Base-by-base conservation (phyloP, 2,113 vertebrate genomes). In the Verasper variegatus region DNA sequence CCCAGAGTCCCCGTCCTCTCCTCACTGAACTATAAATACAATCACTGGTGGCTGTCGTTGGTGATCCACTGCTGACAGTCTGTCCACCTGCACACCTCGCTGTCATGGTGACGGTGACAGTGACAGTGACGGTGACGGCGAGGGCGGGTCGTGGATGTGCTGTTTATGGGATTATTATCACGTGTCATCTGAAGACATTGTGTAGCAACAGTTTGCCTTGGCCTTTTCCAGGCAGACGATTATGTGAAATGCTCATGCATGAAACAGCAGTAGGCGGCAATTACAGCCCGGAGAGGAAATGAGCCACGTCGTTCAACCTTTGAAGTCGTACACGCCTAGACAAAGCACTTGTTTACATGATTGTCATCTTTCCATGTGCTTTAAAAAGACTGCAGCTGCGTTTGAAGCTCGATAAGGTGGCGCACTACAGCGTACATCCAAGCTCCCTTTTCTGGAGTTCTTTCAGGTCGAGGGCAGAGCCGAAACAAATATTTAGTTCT, bases 211-310 rank as follows among this genome's bases (percentile, higher is more conserved):
- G 7, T 74, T 49, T 68, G 51, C 47, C 55, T 14, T 13, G 10
- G 60, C 68, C 74, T 68, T 81, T 74, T 87, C 57, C 80, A 77
- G 60, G 52, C 77, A 49, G 70, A 71, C 65, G 69, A 79, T 88
- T 86, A 80, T 72, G 20, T 71, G 65, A 75, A 64, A 67, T 26
- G 47, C 81, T 86, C 79, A 65, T 75, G 76, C 62, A 10, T 20
- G 78, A 80, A 83, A 70, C 26, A 23, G n/a, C 35, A 40, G 56
- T 56, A 61, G 80, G 66, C 27, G 35, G 68, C 60, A 84, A 76
- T 87, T 88, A 76, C 71, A 73, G 71, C 58, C 63, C 40, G 11
- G 45, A 81, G 64, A 78, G 83, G 78, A 86, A 88, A 76, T 17
- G 20, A 56, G 27, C 77, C 62, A 40, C 56, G 18, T 26, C 64